Conservation (phyloP, 2,113 vertebrate species). For the Lepidothrix coronata region DNA sequence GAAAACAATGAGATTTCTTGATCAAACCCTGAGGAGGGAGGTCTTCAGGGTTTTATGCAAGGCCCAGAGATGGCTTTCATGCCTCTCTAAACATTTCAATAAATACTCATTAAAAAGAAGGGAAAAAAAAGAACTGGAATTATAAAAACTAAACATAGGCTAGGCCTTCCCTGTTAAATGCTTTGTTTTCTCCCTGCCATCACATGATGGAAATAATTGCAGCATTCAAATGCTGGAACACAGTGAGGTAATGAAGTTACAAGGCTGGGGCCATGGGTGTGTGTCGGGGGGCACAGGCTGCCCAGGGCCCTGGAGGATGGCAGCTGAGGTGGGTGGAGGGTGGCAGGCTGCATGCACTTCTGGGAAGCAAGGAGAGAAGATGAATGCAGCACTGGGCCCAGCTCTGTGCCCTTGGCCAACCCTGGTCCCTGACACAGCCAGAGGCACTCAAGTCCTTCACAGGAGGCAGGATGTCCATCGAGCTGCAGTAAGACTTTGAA, state of each 20-base stretch:
- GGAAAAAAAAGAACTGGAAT: not conserved
- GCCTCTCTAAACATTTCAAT: not conserved
- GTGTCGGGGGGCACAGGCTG: accelerated
- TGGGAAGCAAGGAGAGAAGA: accelerated
- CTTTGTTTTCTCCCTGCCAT: not conserved
- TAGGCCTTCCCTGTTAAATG: not conserved
- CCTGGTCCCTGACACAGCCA: accelerated
- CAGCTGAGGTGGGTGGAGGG: accelerated
- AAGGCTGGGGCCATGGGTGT: accelerated
- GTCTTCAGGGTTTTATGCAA: not conserved
- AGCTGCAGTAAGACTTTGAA: accelerated
- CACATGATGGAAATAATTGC: accelerated
- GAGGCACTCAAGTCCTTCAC: accelerated
- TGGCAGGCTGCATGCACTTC: not conserved
- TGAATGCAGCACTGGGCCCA: not conserved
- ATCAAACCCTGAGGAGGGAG: not conserved
- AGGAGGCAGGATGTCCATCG: accelerated
- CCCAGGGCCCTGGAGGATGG: accelerated
- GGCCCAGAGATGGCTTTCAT: not conserved
- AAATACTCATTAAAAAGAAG: not conserved
- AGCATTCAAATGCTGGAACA: not conserved
- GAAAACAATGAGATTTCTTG: not conserved
- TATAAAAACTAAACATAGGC: not conserved
- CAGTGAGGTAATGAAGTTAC: not conserved
- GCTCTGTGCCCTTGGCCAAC: not conserved